These are phyloP conservation scores for Corella eumyota DNA, from an alignment of 23 tunicate species.

Conservation along the genomic window DNA sequence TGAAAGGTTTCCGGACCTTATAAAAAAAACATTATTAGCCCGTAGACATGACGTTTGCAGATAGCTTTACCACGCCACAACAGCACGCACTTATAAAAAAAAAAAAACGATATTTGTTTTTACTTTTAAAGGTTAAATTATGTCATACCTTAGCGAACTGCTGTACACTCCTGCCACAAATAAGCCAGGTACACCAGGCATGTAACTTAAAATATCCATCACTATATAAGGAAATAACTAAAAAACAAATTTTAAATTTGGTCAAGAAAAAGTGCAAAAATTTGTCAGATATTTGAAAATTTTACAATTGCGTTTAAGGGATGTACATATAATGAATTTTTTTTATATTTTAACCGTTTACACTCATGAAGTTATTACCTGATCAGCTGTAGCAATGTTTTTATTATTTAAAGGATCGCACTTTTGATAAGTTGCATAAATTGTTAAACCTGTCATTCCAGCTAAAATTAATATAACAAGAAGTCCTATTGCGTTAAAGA, in stretches of 20 bases:
- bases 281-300: too few species aligned
- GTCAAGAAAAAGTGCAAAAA: not conserved
- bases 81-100: too few species aligned
- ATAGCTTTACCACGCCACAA: too few species aligned
- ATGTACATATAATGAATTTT: too few species aligned
- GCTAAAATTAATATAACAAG: constrained; percentile 67
- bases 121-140: too few species aligned
- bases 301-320: too few species aligned
- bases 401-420: constrained; percentile 58
- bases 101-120: too few species aligned
- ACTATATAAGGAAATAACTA: constrained; percentile 87
- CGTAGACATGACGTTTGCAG: too few species aligned
- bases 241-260: constrained; percentile 9
- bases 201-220: constrained; percentile 75
- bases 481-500: constrained; percentile 55
- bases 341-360: too few species aligned
- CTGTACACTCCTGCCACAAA: constrained; percentile 94
- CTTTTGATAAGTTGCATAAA: constrained; percentile 68
- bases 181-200: constrained; percentile 86
- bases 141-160: constrained; percentile 91
- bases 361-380: constrained; percentile 22
- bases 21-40: not conserved
- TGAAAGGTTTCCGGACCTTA: not conserved
- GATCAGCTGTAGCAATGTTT: constrained; percentile 48
- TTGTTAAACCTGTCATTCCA: constrained; percentile 89